These are phyloP conservation scores for Grammomys surdaster DNA, from an alignment of 2,113 vertebrate genomes.

Conservation along the genomic window DNA sequence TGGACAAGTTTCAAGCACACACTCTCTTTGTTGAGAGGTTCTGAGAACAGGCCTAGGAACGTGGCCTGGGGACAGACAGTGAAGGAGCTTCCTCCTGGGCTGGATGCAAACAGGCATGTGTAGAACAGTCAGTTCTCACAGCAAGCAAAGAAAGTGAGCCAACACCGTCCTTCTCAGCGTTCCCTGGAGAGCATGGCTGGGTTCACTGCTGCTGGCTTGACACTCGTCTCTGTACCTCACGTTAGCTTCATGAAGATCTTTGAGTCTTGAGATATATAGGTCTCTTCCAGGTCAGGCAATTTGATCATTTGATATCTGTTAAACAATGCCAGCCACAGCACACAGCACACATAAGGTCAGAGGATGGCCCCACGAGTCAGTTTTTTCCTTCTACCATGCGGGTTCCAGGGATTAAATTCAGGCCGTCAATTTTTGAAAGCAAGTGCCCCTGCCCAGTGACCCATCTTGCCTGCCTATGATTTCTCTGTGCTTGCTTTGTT, in stretches of 20 bases:
- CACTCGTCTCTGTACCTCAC: not conserved
- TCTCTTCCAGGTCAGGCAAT: not conserved
- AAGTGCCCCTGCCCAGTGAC: not conserved
- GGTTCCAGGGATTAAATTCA: not conserved
- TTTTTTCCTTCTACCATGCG: not conserved
- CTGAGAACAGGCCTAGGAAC: not conserved
- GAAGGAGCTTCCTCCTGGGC: not conserved
- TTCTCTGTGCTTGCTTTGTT: not conserved
- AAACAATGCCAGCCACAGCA: not conserved
- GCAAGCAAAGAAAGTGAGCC: not conserved
- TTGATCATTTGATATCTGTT: not conserved
- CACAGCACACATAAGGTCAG: not conserved
- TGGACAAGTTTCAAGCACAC: not conserved
- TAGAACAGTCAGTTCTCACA: not conserved
- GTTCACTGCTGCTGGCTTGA: not conserved
- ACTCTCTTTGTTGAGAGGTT: conserved; percentile 28
- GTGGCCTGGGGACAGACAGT: not conserved
- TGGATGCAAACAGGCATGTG: not conserved
- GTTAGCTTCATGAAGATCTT: not conserved
- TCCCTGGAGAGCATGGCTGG: not conserved
- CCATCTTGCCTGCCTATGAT: not conserved
- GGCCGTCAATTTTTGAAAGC: too few species aligned
- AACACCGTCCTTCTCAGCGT: not conserved
- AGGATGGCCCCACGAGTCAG: not conserved
- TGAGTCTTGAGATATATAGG: not conserved